phyloP scores from a whole-genome alignment of 2,797 vertebrate species.

The Taenioides sp. region DNA sequence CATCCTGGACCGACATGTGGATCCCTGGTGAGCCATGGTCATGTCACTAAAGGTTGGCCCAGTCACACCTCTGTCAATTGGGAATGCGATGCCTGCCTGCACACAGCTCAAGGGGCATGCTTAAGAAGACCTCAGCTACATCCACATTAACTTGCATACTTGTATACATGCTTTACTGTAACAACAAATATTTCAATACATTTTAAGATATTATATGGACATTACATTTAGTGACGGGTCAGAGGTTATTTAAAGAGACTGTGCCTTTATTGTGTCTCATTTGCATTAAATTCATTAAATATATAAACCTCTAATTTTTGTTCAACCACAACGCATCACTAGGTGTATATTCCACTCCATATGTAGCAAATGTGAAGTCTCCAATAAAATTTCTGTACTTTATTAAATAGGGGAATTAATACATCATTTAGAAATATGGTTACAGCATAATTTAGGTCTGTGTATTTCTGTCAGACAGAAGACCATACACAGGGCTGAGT shows the following conservation, averaged over 20 bases:
- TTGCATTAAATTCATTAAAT: background rate
- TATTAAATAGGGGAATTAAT: background rate
- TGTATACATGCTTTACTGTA: background rate
- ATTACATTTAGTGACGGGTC: background rate
- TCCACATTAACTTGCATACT: background rate
- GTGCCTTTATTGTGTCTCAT: background rate
- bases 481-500: too few species aligned
- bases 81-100: constrained; percentile 31
- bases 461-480: background rate
- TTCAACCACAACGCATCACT: background rate
- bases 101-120: constrained; percentile 10
- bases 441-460: background rate
- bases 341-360: background rate
- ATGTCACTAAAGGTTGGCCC: constrained; percentile 53
- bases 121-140: constrained; percentile 11
- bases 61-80: constrained; percentile 43
- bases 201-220: background rate
- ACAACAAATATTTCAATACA: background rate
- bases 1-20: constrained; percentile 43
- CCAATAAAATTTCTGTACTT: background rate
- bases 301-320: background rate
- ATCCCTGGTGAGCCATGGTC: constrained; percentile 51
- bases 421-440: background rate
- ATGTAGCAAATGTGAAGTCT: background rate
- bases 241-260: background rate